Base-by-base conservation (phyloP, 2,113 vertebrate species). In the Varanus salvator region DNA sequence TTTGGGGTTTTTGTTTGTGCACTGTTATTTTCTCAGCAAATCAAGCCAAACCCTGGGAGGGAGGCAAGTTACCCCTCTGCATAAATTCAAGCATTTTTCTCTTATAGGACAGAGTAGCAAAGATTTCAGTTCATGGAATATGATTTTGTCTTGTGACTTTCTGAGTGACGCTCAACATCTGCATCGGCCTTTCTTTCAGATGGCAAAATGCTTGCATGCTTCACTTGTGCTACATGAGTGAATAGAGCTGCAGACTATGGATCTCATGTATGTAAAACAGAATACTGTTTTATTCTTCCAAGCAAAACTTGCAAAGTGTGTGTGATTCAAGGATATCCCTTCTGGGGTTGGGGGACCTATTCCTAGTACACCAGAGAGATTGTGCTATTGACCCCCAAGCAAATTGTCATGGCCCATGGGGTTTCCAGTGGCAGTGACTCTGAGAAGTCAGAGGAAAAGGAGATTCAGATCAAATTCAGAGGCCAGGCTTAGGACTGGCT, bases 381-480 rank as follows among this genome's bases (percentile, higher is more conserved):
- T 88, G 66, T 88, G 34, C 52, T 57, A 88, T 81, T 88, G 31
- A 81, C 60, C 72, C 34, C 52, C 23, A 64, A 48, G 34, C 72
- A 77, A 44, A 57, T 86, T 86, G 57, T 23, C 38, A 48, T 66
- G 66, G 38, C 12, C 8, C 31, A 60, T 31, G 29, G 21, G 17
- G 60, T 64, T 64, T 64, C 60, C 21, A 64, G 60, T 19, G 60
- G 60, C 15, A 64, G 15, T 11, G 11, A 64, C 19, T 19, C 60
- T 64, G 60, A 19, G 57, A 14, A 60, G 11, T 11, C 44, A n/a
- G 29, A 48, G 48, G 9, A 50, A 50, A 52, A 78, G 9, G 27
- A 9, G 3, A 50, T 68, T 23, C 25, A 68, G 66, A 21, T 27
- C 66, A 25, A 68, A 23, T 21, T 25, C 66, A 68, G 21, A 68